Conservation (phyloP, 2,797 vertebrate genomes). For the Gila robusta region DNA sequence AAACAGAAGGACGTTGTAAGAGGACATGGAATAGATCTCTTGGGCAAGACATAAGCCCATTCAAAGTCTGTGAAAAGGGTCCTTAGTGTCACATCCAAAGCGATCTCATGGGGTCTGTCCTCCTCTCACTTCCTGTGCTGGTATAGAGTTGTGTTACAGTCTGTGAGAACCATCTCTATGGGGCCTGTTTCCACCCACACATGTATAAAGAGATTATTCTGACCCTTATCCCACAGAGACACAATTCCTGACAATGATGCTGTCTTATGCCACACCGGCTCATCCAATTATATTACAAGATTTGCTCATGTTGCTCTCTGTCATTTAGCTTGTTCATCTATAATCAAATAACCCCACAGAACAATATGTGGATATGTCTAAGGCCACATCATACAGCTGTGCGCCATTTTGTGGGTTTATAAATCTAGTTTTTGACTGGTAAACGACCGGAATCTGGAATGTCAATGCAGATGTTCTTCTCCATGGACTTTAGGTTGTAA, state of each 20-base stretch:
- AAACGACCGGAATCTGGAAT: neutral
- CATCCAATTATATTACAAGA: slow-evolving; percentile 58
- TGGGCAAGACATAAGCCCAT: slow-evolving; percentile 23
- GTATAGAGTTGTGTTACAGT: slow-evolving; percentile 51
- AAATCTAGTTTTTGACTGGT: slow-evolving; percentile 14
- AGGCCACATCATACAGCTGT: neutral
- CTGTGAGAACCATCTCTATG: slow-evolving; percentile 56
- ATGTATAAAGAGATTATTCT: slow-evolving; percentile 71
- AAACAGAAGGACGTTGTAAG: slow-evolving; percentile 5
- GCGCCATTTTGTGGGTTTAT: neutral
- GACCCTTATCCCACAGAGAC: slow-evolving; percentile 60
- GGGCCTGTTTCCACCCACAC: slow-evolving; percentile 63
- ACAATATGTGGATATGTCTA: neutral
- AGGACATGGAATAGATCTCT: neutral
- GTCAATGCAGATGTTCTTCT: neutral
- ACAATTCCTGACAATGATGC: slow-evolving; percentile 62
- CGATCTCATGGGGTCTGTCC: slow-evolving; percentile 16
- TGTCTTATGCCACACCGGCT: neutral
- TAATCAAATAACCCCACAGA: slow-evolving; percentile 11
- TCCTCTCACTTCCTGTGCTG: slow-evolving; percentile 28
- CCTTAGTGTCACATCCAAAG: slow-evolving; percentile 24
- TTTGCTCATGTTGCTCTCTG: slow-evolving; percentile 55
- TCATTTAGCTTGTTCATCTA: slow-evolving; percentile 56
- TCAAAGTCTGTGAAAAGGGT: slow-evolving; percentile 36
- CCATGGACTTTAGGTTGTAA: neutral